Conservation (phyloP, 2,797 vertebrate species). For the Lutjanus campechanus region DNA sequence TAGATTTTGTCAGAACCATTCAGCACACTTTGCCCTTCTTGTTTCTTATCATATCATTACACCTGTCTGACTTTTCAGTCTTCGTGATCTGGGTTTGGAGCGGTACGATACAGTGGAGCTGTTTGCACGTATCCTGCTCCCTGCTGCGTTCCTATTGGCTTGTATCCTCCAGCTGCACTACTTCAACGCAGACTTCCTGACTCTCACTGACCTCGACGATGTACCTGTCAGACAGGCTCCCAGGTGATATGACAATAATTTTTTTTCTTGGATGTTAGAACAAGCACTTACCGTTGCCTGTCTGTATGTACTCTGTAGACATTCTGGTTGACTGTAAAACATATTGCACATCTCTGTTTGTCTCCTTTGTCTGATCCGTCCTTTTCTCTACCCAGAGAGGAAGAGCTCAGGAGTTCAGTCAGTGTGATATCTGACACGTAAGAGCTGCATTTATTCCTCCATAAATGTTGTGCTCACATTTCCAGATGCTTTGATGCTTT, state of each 20-base stretch:
- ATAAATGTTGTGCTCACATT: conserved; percentile 8
- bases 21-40: background rate
- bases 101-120: conserved; percentile 81
- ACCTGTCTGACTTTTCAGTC: conserved; percentile 62
- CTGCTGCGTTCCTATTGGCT: conserved; percentile 85
- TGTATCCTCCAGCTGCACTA: conserved; percentile 89
- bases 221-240: conserved; percentile 73
- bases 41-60: background rate
- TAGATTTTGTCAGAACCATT: background rate
- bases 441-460: conserved; percentile 58
- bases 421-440: conserved; percentile 81
- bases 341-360: background rate
- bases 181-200: conserved; percentile 87
- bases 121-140: conserved; percentile 85
- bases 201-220: conserved; percentile 83
- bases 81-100: conserved; percentile 85
- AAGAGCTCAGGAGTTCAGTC: conserved; percentile 79
- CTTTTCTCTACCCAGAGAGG: conserved; percentile 76
- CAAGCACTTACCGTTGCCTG: background rate
- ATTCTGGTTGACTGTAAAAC: background rate
- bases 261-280: background rate
- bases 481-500: background rate
- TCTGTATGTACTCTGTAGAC: background rate
- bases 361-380: conserved; percentile 27
- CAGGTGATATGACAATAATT: conserved; percentile 68